Evolutionary conservation across 2,113 vertebrate species (phyloP), one percentile per base, ranked within the genome.

Genomic region (Pelecanus crispus): DNA sequence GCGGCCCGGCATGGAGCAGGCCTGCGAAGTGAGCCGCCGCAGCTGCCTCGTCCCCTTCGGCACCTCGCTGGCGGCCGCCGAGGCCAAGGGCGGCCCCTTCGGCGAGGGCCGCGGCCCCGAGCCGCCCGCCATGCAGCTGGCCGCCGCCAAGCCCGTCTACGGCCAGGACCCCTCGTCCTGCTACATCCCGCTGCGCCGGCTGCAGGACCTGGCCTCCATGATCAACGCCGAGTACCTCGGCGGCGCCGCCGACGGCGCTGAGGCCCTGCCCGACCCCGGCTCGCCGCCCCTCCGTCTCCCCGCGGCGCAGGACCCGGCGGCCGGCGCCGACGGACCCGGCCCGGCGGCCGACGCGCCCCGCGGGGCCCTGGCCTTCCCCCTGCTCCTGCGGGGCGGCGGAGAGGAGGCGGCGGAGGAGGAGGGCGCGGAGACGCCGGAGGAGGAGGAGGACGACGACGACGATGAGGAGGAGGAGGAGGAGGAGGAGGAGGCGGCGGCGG

Each of bases 151-250:
- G 86, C 97, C 97, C 61, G 98, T 98, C 86, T 96, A 97, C 93
- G 98, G 98, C 86, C 98, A 97, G 92, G 98, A 98, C 87, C 97
- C 98, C 31, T 95, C 98, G 78, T 98, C 98, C 80, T 97, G 98
- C 94, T 99, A 99, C 97, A 99, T 98, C 97, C 98, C 98, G 36
- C 97, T 99, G 79, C 98, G 98, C 94, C 98, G 97, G 96, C 98
- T 99, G 94, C 98, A 99, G 97, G 98, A 99, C 97, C 97, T 99
- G 96, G 99, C 98, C 96, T 98, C 98, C 97, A 98, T 98, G 98
- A 98, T 99, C 96, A 99, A 98, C 98, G 98, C 98, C 95, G 98
- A 98, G 61, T 97, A 97, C 94, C 94, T 98, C 90, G 98, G 97
- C 96, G 98, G 98, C 87, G 97, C 97, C 45, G 90, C 98, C 92